Base-by-base conservation (phyloP, 2,113 vertebrate species). In the Zosterops borbonicus region DNA sequence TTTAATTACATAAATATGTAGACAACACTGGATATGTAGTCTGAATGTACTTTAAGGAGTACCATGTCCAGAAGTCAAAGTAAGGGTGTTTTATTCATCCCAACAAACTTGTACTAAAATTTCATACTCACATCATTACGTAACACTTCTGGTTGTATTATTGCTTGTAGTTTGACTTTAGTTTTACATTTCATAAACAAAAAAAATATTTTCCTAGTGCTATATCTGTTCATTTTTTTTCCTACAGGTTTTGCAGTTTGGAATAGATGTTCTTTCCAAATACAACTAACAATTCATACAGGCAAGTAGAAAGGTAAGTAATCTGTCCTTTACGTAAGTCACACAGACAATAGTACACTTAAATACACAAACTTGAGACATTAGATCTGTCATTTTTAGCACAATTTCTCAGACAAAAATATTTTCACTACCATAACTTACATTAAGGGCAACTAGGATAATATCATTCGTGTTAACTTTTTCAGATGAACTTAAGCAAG, bases 371-470 rank as follows among this genome's bases (percentile, higher is more conserved):
- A 73, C 69, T 44, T 70, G 5, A 83, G 17, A 6, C 63, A 71
- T 55, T 50, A 82, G 11, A 65, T 24, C 7, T 3, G 69, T 14
- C 1, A 50, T 58, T 92, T 90, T 83, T 41, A 86, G 14, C 22
- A 60, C 9, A 1, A 42, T n/a, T 56, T 33, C 5, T 71, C 41
- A 76, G 52, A 50, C 71, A 47, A 71, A 81, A 52, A 78, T 21
- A 3, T 91, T 91, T 91, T 94, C 83, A 90, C 75, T 95, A 90
- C 93, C 47, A 75, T 76, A 95, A 99, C 99, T 98, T 98, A 99
- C 99, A 98, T 99, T 98, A 97, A 99, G 98, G 89, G 98, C 99
- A 98, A 99, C 98, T 60, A 98, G 97, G 92, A 99, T 98, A 91
- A 99, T 97, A 87, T 99, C 98, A 96, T 97, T 98, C 68, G 98